These are phyloP conservation scores for Smithornis capensis DNA, from an alignment of 2,113 vertebrate genomes.

Conservation along the genomic window DNA sequence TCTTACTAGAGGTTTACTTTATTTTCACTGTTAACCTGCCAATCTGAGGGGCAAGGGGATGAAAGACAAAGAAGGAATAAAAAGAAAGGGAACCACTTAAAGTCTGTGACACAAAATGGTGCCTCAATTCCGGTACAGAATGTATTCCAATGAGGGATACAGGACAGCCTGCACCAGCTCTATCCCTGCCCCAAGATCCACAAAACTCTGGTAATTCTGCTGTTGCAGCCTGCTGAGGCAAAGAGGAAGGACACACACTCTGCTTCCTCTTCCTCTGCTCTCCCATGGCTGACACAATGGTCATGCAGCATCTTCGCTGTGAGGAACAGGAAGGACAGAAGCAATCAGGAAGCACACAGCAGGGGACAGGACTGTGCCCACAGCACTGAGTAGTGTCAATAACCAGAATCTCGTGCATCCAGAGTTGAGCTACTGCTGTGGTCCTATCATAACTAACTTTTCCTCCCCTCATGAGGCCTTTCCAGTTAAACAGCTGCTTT, in stretches of 20 bases:
- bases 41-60: neutral
- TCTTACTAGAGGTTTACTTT: neutral
- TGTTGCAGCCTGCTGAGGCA: neutral
- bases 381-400: neutral
- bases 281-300: neutral
- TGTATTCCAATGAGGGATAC: neutral
- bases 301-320: accelerated
- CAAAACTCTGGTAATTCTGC: neutral
- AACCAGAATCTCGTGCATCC: neutral
- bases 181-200: neutral
- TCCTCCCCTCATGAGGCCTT: neutral
- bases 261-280: neutral
- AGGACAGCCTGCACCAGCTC: neutral
- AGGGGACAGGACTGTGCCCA: neutral
- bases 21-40: neutral
- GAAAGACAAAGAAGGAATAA: neutral
- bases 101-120: neutral
- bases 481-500: neutral
- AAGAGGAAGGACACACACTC: neutral
- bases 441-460: neutral
- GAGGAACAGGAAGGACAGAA: neutral
- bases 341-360: neutral
- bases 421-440: neutral
- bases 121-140: neutral
- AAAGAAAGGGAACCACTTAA: neutral